Evolutionary conservation across 2,113 vertebrate species (phyloP).

Genomic region (Calonectris borealis): DNA sequence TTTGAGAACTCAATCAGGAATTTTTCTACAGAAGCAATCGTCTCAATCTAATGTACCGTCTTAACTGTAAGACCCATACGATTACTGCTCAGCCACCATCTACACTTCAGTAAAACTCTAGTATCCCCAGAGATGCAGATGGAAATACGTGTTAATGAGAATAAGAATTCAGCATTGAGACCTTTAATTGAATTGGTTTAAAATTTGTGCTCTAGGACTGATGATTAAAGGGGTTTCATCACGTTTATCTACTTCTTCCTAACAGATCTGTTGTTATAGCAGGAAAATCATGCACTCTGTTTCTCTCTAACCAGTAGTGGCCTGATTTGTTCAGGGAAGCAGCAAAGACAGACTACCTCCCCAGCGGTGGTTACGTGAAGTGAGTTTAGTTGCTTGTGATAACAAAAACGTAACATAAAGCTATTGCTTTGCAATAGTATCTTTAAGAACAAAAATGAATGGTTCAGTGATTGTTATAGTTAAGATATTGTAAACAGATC

Average conservation of each 20-base stretch:
- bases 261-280: background rate
- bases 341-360: background rate
- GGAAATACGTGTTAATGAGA: background rate
- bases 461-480: background rate
- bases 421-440: background rate
- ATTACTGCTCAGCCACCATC: accelerated
- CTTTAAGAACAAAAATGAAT: background rate
- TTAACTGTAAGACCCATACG: background rate
- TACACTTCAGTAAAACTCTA: background rate
- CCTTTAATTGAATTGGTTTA: background rate
- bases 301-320: background rate
- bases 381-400: background rate
- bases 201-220: background rate
- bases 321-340: background rate
- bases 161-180: background rate
- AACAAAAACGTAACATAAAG: background rate
- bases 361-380: no score
- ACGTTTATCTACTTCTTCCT: background rate
- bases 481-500: background rate
- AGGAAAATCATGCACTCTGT: background rate
- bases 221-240: background rate
- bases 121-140: background rate
- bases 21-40: background rate
- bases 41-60: background rate
- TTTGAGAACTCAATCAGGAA: background rate